Base-by-base conservation (phyloP, 2,888 invertebrate species). In the Lottia gigantea region DNA sequence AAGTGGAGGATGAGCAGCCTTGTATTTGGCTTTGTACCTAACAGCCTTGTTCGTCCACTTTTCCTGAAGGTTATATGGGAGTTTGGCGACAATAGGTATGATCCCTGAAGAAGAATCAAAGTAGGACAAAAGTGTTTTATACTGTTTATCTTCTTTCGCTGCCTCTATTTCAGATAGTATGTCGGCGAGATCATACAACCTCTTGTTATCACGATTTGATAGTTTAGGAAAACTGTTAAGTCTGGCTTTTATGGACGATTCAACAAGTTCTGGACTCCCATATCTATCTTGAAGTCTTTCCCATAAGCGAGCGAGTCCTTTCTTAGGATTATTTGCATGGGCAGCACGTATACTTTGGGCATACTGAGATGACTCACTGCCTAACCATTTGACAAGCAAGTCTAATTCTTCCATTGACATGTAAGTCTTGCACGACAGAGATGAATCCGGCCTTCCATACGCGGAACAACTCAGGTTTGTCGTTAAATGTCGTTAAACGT, bases 201-300 rank as follows among this genome's bases (percentile, higher is more conserved):
- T 71, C 19, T 62, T 67, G 46, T 61, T 62, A 45, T 76, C 74
- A 47, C 68, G 76, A 46, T 68, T 68, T 11, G 69, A 46, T 1
- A 78, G 64, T 40, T 70, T 72, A 2, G 76, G 76, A 65, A 78
- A 78, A 15, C 64, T 68, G 19, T 64, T 46, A 4, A 76, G 61
- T 67, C 69, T 78, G 14, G 26, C 55, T 40, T 67, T 73, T 19
- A 78, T 49, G 7, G 67, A 31, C 19, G 71, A n/a, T 62, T 75
- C 68, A 12, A 72, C 62, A 25, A 75, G 47, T 46, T 75, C 73
- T 6, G 73, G 77, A 4, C 55, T 64, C 15, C 75, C 77, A 63
- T 73, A 76, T 11, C 74, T 25, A 23, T 73, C 71, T 16, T 68
- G 11, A 69, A 74, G 66, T 49, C 71, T n/a, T n/a, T n/a, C n/a